These are phyloP conservation scores for Okamejei kenojei DNA, from an alignment of 2,797 vertebrate genomes.

Conservation along the genomic window DNA sequence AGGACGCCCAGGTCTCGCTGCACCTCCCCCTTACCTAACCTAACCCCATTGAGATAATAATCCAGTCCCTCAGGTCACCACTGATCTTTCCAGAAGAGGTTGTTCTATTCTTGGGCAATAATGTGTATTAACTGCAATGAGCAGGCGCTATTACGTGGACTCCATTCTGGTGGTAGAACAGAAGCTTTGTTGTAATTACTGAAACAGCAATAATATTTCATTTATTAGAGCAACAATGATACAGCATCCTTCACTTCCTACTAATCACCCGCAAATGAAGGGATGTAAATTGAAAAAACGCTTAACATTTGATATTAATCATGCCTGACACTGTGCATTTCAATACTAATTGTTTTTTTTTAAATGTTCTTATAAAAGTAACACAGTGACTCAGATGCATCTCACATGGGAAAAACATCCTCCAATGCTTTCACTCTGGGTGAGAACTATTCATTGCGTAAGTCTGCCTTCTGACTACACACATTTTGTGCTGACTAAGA, in stretches of 20 bases:
- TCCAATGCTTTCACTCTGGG: background rate
- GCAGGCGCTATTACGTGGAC: too few relatives aligned
- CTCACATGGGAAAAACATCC: background rate
- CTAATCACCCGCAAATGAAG: background rate
- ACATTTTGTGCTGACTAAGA: slow-evolving; percentile 19
- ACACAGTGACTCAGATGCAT: slow-evolving; percentile 19
- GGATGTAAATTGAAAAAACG: background rate
- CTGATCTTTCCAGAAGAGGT: background rate
- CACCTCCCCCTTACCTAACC: too few relatives aligned
- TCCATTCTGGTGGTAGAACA: background rate
- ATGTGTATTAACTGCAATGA: background rate
- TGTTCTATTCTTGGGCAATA: background rate
- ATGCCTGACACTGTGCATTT: background rate
- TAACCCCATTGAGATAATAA: too few relatives aligned
- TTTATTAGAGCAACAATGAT: background rate
- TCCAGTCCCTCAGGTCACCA: background rate
- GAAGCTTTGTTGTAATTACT: background rate
- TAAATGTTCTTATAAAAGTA: background rate
- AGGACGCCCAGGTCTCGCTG: too few relatives aligned
- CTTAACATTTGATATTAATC: slow-evolving; percentile 16
- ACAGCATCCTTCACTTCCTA: background rate
- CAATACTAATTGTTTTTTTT: background rate
- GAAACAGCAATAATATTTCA: background rate
- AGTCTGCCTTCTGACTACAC: slow-evolving; percentile 32
- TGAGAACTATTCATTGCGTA: slow-evolving; percentile 23